Base-by-base conservation (phyloP, 2,113 vertebrate genomes). In the Charadrius vociferus region DNA sequence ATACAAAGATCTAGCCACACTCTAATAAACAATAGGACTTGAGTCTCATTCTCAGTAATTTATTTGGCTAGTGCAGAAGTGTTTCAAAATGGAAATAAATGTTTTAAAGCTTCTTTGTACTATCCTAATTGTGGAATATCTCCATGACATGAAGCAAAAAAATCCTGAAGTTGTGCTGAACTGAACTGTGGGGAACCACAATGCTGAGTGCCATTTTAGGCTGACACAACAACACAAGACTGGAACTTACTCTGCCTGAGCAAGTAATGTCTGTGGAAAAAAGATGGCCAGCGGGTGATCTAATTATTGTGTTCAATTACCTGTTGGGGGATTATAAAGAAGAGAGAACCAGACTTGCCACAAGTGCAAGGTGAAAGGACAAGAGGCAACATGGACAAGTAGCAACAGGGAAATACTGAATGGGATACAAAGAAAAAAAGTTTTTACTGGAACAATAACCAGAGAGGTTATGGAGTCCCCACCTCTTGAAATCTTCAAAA, bases 251-350 rank as follows among this genome's bases (percentile, higher is more conserved):
- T n/a, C 49, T 77, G 58, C 52, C 53, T 73, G 10, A 73, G 61
- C 37, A 56, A 95, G 79, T 61, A 90, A 71, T 22, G 43, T 56
- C 62, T 95, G 63, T 34, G 68, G 34, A 30, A 73, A 73, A 75
- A 21, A 85, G 50, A 68, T 26, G 29, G 65, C 68, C 63, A 71
- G 87, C 32, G 23, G 59, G 41, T 94, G 77, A 96, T 81, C 34
- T 67, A 84, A 91, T 45, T 78, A 50, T 18, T 94, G 59, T 50
- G 72, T 74, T 79, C 84, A 90, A 17, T 55, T 81, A 93, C 62
- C 37, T 90, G 29, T 61, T 75, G 61, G 81, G 79, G 22, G 43
- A 49, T 88, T 71, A 81, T 26, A 59, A 84, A 91, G 37, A 63
- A 84, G 37, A 65, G 34, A 47, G 62, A 88, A 71, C 5, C 50